Evolutionary conservation across 2,113 vertebrate genomes (phyloP).

Genomic region (Pimephales promelas): DNA sequence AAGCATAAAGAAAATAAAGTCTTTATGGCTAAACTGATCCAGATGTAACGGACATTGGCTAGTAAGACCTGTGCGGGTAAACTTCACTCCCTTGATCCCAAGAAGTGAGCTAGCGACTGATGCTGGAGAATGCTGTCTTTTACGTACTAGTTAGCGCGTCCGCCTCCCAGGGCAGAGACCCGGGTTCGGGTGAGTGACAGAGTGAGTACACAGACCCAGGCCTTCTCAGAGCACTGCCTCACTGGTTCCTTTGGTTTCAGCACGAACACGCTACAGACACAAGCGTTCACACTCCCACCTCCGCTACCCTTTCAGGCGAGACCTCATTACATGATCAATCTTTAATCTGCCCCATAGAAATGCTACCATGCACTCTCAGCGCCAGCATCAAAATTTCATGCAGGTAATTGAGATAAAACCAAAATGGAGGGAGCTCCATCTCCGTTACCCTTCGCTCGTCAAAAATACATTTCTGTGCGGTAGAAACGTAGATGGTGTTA

Average conservation of each 20-base stretch:
- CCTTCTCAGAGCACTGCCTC: not conserved
- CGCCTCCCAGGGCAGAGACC: too few relatives aligned
- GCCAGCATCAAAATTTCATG: conserved; percentile 71
- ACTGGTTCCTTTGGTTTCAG: not conserved
- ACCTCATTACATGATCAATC: conserved; percentile 67
- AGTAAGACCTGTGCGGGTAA: too few relatives aligned
- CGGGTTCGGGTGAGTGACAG: too few relatives aligned
- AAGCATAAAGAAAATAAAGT: not conserved
- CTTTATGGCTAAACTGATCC: not conserved
- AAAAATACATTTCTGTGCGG: conserved; percentile 44
- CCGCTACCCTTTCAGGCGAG: conserved; percentile 34
- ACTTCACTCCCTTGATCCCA: too few relatives aligned
- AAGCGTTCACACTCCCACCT: not conserved
- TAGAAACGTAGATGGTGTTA: conserved; percentile 49
- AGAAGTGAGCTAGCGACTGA: too few relatives aligned
- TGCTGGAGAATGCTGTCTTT: too few relatives aligned
- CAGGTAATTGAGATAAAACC: conserved; percentile 74
- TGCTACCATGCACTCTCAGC: conserved; percentile 51
- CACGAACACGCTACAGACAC: not conserved
- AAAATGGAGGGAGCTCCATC: conserved; percentile 57
- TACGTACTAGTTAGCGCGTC: too few relatives aligned
- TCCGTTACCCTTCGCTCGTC: conserved; percentile 37
- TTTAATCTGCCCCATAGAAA: conserved; percentile 68
- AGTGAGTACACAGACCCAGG: not conserved
- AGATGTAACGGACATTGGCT: not conserved